Evolutionary conservation across 2,888 invertebrate genomes (phyloP), one percentile per base, ranked within the genome.

Genomic region (Melanargia galathea): DNA sequence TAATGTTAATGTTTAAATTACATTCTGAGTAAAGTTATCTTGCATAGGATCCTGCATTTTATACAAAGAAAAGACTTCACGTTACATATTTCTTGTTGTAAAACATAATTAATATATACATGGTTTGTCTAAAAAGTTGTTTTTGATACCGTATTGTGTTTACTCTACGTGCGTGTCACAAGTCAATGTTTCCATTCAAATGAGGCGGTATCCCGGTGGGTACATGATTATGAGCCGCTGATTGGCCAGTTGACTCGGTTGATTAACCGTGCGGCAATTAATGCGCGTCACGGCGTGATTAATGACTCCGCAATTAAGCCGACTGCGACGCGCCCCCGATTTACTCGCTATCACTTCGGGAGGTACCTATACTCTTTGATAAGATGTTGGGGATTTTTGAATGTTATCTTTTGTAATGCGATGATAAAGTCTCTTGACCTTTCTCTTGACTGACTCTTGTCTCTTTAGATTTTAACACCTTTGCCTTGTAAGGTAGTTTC

Each of bases 261-360:
- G 75, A 78, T 80, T 74, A 78, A 67, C 69, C 70, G 70, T 73
- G 66, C 65, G 64, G 72, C 73, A 76, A 78, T 80, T 77, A 75
- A 74, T 65, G 63, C 67, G 64, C 67, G 71, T 69, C 69, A 68
- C 58, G 66, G 45, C 62, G 66, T 70, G 68, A 71, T 70, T 65
- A 64, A 68, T 69, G 69, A 63, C 52, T 58, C 49, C 18, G 49
- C 67, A 67, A 66, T 67, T 64, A 64, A 65, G 43, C 57, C 57
- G 55, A 59, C 59, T 51, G 59, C 66, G 68, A 60, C 64, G 65
- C 60, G 68, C 61, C 63, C 66, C 64, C 60, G 65, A 65, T 67
- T 69, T 64, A 64, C 54, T 55, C 45, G 54, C 61, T 60, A 60
- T 60, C 66, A 45, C 57, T 62, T 52, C 56, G 24, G 40, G 49